Base-by-base conservation (phyloP, 2,113 vertebrate species). In the Gyps fulvus region DNA sequence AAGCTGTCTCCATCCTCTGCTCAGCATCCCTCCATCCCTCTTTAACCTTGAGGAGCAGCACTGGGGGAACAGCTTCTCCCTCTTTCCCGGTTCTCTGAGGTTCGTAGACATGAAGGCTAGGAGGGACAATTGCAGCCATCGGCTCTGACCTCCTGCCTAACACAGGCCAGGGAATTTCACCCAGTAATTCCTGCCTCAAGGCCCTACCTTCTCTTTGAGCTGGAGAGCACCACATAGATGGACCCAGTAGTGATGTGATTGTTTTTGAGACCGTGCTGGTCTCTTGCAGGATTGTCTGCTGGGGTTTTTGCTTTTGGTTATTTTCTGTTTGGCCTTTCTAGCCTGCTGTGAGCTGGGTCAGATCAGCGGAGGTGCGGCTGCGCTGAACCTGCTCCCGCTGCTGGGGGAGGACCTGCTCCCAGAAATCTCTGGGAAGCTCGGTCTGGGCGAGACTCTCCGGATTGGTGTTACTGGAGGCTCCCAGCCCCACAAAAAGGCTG, bases 361-460 rank as follows among this genome's bases (percentile, higher is more conserved):
- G 40, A 26, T 61, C 9, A 1, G 34, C 6, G 2, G n/a, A 59
- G 67, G 36, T 50, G 17, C 0, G 0, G n/a, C 63, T 57, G 38
- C 23, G 55, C 70, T 76, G 81, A 77, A 13, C n/a, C 62, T 66
- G 49, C 34, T 77, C 21, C 74, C 3, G 17, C 49, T 69, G 52
- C 81, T 17, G 34, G 49, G 10, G 65, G 32, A 61, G 54, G 40
- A 65, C 23, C 49, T 65, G 47, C 66, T 45, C 1, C 3, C 69
- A 67, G 59, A 70, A 90, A 3, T 34, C 45, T 67, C 65, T 69
- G 90, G 80, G 38, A 61, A 91, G 66, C 8, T 72, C 3, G 1
- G 38, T 71, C 49, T 1, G 1, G 61, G 38, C 0, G 0, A 79
- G 23, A 22, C 13, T 72, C 10, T 81, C 26, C 1, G 2, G 12